Base-by-base conservation (phyloP, 2,797 vertebrate species). In the Limnodromus scolopaceus region DNA sequence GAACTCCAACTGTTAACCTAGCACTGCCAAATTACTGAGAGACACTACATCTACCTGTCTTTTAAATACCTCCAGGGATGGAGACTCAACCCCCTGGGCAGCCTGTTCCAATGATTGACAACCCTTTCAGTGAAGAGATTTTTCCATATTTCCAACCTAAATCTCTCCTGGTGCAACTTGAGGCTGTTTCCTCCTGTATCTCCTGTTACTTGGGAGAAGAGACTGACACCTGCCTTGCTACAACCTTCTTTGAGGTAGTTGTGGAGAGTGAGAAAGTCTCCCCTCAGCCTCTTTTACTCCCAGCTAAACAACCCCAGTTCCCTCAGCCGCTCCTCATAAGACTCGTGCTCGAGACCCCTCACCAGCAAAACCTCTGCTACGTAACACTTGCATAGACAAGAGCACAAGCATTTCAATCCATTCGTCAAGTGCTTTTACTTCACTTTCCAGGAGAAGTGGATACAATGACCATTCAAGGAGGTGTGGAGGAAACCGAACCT, bases 381-480 rank as follows among this genome's bases (percentile, higher is more conserved):
- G 2, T 28, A 43, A 39, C 1, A 1, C 36, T 72, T 27, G 39
- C 38, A 28, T 4, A 12, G 60, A 7, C 4, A 2, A 66, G 16
- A 75, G 16, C 6, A 1, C 0, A 2, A 54, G 24, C 13, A 7
- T 78, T 93, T 71, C 0, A 0, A 20, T 68, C 43, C 25, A 9
- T 64, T 82, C 0, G 0, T 38, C 54, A 58, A 46, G 45, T 5
- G 17, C 34, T 79, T 86, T 41, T 24, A 5, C 32, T 64, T 23
- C 16, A 2, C 17, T 54, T 76, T 22, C 4, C 28, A 49, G 38
- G 23, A 80, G 45, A 15, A 57, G 27, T 2, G 6, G n/a, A 27
- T 25, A 22, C 0, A 1, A 11, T n/a, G 39, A 24, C 16, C 19
- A 5, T 51, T 14, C 1, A 1, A 13, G 25, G 3, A 4, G 14